Percentiles rank a stretch among this genome's conserved stretches.
Evolutionary conservation across 2,888 invertebrate genomes (phyloP).

Genomic region (Sussaba pulchella): DNA sequence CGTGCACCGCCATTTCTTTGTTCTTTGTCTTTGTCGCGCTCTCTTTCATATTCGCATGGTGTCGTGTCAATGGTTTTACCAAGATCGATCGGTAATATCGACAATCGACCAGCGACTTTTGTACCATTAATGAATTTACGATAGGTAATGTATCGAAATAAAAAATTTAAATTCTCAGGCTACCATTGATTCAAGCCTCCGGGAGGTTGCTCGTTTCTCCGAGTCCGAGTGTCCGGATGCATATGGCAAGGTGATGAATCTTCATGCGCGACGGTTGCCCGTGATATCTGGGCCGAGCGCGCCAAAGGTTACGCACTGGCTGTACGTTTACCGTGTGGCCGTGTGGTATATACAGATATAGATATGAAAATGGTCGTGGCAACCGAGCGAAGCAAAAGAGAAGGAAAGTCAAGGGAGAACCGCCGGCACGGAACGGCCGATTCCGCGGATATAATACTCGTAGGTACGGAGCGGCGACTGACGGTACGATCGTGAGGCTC

Average conservation of each 20-base stretch:
- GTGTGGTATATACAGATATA: not conserved
- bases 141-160: conserved; percentile 48
- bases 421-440: conserved; percentile 34
- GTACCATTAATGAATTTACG: not conserved
- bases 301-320: conserved; percentile 63
- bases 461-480: not conserved
- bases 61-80: too few relatives aligned
- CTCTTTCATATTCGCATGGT: conserved; percentile 11
- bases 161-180: too few relatives aligned
- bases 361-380: not conserved
- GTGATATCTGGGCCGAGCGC: conserved; percentile 9
- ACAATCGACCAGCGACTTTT: too few relatives aligned
- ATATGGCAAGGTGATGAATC: conserved; percentile 36
- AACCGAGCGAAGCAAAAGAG: conserved; percentile 12
- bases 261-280: conserved; percentile 46
- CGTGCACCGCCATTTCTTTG: conserved; percentile 34
- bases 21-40: conserved; percentile 14
- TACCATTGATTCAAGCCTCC: too few relatives aligned
- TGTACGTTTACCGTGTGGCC: not conserved
- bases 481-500: conserved; percentile 57
- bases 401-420: conserved; percentile 43
- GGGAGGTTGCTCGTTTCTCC: not conserved
- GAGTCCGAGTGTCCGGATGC: conserved; percentile 43
- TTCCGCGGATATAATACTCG: conserved; percentile 23
- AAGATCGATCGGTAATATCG: too few relatives aligned